Evolutionary conservation across 2,797 vertebrate species (phyloP).

Genomic region (Rhinatrema bivittatum): DNA sequence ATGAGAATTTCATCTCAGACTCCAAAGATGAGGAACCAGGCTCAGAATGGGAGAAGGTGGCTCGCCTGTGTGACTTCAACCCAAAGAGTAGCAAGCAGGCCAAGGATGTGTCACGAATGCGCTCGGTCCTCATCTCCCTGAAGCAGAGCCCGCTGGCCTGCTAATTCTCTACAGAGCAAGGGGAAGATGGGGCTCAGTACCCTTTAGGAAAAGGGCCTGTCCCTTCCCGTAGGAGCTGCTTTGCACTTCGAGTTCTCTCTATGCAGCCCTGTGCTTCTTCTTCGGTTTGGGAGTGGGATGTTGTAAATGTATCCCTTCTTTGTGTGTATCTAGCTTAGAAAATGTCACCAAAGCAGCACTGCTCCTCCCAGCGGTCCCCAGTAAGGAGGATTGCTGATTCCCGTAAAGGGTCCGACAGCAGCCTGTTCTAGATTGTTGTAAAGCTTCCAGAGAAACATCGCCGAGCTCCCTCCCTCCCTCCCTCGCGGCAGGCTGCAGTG

Average conservation of each 20-base stretch:
- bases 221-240: neutral
- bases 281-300: too few species aligned
- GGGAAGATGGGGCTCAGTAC: neutral
- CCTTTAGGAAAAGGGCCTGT: conserved; percentile 1
- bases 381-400: too few species aligned
- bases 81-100: conserved; percentile 95
- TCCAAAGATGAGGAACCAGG: conserved; percentile 78
- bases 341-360: neutral
- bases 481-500: too few species aligned
- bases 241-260: neutral
- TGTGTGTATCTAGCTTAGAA: neutral
- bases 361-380: neutral
- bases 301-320: too few species aligned
- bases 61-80: conserved; percentile 95
- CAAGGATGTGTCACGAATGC: conserved; percentile 96
- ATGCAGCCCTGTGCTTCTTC: neutral
- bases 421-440: too few species aligned
- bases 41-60: conserved; percentile 92
- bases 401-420: too few species aligned
- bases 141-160: conserved; percentile 82
- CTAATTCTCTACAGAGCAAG: conserved; percentile 37
- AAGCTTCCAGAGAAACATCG: too few species aligned
- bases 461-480: too few species aligned
- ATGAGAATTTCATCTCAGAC: conserved; percentile 89
- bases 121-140: conserved; percentile 92